A percentile compares a stretch with the other conserved stretches of the same genome.
Conservation (phyloP, 2,113 vertebrate species). For the Xenotilapia caudafasciata region DNA sequence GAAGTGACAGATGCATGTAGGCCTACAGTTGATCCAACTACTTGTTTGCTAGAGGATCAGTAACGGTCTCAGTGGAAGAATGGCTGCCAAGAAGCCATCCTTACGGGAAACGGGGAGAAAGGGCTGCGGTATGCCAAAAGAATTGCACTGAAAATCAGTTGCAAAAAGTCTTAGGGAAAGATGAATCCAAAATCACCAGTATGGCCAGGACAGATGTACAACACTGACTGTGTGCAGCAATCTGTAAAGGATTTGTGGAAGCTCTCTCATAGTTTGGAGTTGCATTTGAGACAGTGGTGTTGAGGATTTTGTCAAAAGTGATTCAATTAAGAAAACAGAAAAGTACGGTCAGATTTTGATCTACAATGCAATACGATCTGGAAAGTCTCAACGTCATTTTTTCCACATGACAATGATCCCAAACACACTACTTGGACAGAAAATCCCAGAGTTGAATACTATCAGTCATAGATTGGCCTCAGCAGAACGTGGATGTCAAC, state of each 20-base stretch:
- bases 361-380: background rate
- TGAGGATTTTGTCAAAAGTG: background rate
- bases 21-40: background rate
- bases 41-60: background rate
- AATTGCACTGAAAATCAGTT: background rate
- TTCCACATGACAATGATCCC: background rate
- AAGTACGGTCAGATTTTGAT: background rate
- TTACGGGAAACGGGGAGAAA: background rate
- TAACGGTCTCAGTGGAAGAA: background rate
- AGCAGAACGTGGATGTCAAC: too few relatives aligned
- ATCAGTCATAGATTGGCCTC: background rate
- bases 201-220: background rate
- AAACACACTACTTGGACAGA: background rate
- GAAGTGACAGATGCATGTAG: background rate
- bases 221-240: background rate
- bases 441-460: background rate
- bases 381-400: background rate
- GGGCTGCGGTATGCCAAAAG: background rate
- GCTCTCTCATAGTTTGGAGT: background rate
- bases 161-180: background rate
- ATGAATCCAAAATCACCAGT: background rate
- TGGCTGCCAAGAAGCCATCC: background rate
- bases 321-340: background rate
- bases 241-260: background rate
- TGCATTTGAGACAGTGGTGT: background rate